phyloP scores from a whole-genome alignment of 2,113 vertebrate genomes.

The Platichthys flesus region DNA sequence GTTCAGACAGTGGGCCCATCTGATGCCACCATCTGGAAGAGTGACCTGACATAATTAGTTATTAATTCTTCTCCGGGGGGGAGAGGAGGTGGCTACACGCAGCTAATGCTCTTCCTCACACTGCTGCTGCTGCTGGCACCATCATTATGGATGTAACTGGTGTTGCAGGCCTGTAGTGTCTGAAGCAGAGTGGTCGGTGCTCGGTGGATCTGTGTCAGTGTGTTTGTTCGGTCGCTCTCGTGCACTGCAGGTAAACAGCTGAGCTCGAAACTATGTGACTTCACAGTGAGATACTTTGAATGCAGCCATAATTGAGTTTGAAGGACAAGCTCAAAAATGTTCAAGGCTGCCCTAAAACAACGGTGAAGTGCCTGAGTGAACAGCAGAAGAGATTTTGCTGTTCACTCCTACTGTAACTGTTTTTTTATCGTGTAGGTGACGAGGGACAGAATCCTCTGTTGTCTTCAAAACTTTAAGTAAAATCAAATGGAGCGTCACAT shows the following conservation, averaged over 20 bases:
- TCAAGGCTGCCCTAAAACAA: no score
- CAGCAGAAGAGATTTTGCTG: neutral
- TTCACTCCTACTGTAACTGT: neutral
- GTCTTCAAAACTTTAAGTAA: no score
- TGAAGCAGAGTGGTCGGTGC: no score
- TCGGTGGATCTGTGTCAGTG: no score
- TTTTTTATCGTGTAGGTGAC: neutral
- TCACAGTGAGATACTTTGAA: no score
- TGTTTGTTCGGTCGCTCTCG: no score
- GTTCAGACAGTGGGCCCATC: conserved; percentile 74
- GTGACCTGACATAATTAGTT: conserved; percentile 83
- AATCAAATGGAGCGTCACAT: no score
- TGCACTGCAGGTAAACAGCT: no score
- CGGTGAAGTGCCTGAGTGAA: neutral
- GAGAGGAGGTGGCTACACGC: conserved; percentile 44
- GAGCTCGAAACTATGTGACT: no score
- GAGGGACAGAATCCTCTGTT: neutral
- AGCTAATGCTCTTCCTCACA: conserved; percentile 47
- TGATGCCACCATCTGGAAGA: conserved; percentile 82
- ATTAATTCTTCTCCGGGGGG: conserved; percentile 71
- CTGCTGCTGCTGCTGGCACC: conserved; percentile 34
- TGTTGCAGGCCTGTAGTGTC: neutral
- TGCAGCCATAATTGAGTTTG: no score
- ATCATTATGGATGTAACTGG: conserved; percentile 32
- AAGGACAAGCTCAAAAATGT: no score